Base-by-base conservation (phyloP, 2,888 invertebrate genomes). In the Drosophila eohydei region DNA sequence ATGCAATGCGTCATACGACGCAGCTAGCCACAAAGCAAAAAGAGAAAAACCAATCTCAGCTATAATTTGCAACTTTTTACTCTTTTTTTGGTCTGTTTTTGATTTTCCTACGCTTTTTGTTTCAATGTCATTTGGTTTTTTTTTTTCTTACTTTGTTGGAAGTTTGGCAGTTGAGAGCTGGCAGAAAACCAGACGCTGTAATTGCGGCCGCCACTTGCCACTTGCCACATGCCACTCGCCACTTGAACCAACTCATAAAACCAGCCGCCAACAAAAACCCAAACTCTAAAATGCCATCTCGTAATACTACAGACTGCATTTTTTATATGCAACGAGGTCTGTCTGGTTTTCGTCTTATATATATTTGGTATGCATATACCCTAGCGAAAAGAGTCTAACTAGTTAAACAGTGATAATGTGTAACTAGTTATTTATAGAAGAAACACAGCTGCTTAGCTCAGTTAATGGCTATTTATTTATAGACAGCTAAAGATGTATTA, bases 161-260 rank as follows among this genome's bases (percentile, higher is more conserved):
- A 40, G 56, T 11, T 16, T 52, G 51, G 46, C 26, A 11, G 44
- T 38, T 38, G 38, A 28, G 48, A 57, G 62, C 40, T 75, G 67
- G 62, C 66, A 63, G 28, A 61, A 71, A 70, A 71, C 81, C 77
- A 83, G 83, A 80, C 80, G 63, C 68, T 67, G 68, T 77, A 80
- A 77, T 80, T 82, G 80, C 65, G 57, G 69, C 71, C 43, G 43
- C 56, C 59, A 52, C 59, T 63, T 58, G 65, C 65, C 68, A 78
- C 59, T 62, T 55, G 52, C 56, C 69, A 71, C 77, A 80, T 80
- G 61, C 65, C 65, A 78, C 57, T 67, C 58, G 55, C 57, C 76
- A 69, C 81, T 79, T 81, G 61, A 79, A 62, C 57, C 67, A 40
- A 61, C 44, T 63, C 30, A 44, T 56, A 63, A 60, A 63, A 34